phyloP scores from a whole-genome alignment of 2,797 vertebrate genomes.

The Xiphophorus birchmanni region DNA sequence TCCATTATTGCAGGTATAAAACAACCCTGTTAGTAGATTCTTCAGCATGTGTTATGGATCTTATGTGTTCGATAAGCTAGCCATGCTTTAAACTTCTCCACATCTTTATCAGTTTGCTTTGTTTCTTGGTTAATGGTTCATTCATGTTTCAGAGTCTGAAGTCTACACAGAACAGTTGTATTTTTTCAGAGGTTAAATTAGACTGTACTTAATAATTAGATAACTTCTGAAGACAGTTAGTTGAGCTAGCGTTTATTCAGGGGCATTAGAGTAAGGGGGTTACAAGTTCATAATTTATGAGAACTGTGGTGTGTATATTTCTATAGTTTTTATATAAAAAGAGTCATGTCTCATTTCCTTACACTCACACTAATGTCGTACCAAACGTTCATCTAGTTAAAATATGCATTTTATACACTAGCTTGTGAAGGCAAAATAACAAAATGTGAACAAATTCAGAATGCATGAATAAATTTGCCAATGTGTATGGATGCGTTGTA shows the following conservation, averaged over 20 bases:
- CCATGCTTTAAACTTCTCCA: too few relatives aligned
- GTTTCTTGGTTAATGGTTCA: not conserved
- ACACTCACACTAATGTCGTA: not conserved
- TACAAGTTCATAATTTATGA: not conserved
- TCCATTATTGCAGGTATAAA: not conserved
- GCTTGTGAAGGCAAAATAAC: not conserved
- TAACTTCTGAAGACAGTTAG: not conserved
- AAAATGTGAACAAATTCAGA: not conserved
- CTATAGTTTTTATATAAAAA: not conserved
- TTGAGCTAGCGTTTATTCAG: not conserved
- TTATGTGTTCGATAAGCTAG: not conserved
- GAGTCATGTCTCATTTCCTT: not conserved
- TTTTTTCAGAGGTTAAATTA: not conserved
- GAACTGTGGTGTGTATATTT: too few relatives aligned
- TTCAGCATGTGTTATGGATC: not conserved
- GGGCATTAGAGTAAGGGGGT: not conserved
- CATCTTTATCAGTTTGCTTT: not conserved
- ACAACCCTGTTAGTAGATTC: not conserved
- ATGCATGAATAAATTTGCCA: not conserved
- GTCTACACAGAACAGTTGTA: not conserved
- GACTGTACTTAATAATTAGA: not conserved
- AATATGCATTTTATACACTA: not conserved
- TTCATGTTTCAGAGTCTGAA: not conserved
- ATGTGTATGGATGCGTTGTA: not conserved
- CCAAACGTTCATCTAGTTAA: not conserved